Evolutionary conservation across 2,113 vertebrate species (phyloP).

Genomic region (Atlantisia rogersi): DNA sequence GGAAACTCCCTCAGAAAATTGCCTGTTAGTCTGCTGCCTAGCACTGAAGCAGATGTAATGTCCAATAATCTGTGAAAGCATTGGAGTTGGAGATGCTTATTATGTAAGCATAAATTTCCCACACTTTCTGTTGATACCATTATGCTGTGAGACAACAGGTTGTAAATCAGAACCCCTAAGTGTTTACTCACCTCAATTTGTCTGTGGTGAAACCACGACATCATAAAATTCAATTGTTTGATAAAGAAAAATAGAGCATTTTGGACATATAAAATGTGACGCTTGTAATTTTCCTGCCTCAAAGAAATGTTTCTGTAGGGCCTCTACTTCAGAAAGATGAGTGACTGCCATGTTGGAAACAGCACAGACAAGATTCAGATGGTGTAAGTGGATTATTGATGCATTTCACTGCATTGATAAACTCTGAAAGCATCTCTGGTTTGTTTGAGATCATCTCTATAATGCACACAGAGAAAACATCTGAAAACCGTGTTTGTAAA

Average conservation of each 20-base stretch:
- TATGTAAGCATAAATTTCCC: background rate
- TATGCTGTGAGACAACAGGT: background rate
- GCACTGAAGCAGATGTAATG: background rate
- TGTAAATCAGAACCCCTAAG: background rate
- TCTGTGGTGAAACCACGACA: background rate
- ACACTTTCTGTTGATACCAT: background rate
- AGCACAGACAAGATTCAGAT: background rate
- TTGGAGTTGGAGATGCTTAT: background rate
- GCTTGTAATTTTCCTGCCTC: background rate
- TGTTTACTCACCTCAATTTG: background rate
- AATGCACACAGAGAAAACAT: fast-evolving
- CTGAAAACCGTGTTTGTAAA: background rate
- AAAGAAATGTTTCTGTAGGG: background rate
- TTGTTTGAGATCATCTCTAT: background rate
- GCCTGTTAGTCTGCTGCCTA: background rate
- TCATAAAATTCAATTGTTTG: background rate
- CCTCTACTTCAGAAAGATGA: background rate
- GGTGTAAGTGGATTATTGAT: background rate
- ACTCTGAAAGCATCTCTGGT: background rate
- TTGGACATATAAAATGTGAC: background rate
- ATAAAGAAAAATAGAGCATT: background rate
- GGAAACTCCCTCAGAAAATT: background rate
- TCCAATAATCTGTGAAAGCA: background rate
- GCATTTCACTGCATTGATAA: background rate
- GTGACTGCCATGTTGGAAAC: background rate